Evolutionary conservation across 1,140 invertebrate genomes (phyloP).

Genomic region (Cydia pomonella): DNA sequence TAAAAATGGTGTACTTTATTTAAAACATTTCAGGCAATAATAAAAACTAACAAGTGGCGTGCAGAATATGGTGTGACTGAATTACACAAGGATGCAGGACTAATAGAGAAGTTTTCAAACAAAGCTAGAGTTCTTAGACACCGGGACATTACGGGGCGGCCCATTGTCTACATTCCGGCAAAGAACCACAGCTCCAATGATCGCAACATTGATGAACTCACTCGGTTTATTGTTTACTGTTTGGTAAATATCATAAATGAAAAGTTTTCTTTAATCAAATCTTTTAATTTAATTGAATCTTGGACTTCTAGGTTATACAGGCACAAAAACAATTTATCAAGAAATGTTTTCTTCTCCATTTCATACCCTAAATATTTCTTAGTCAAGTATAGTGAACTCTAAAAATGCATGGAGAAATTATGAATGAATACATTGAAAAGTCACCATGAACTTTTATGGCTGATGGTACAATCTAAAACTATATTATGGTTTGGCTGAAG

Average conservation of each 20-base stretch:
- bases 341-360: too few species aligned
- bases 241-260: slow-evolving; percentile 76
- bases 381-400: too few species aligned
- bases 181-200: slow-evolving; percentile 88
- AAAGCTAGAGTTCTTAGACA: slow-evolving; percentile 86
- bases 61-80: slow-evolving; percentile 84
- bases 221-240: slow-evolving; percentile 88
- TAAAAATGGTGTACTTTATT: slow-evolving; percentile 8
- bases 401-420: too few species aligned
- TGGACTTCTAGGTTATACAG: too few species aligned
- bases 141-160: slow-evolving; percentile 85
- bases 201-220: slow-evolving; percentile 87
- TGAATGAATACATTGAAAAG: too few species aligned
- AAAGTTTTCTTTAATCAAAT: slow-evolving; percentile 14
- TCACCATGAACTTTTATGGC: too few species aligned
- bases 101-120: slow-evolving; percentile 83
- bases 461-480: too few species aligned
- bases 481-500: too few species aligned
- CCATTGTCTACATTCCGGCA: slow-evolving; percentile 88
- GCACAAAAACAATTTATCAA: too few species aligned
- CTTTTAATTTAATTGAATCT: too few species aligned
- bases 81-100: slow-evolving; percentile 81
- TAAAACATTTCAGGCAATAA: slow-evolving; percentile 81
- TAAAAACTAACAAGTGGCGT: slow-evolving; percentile 90
- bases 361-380: too few species aligned